These are phyloP conservation scores for Nothoprocta perdicaria DNA, from an alignment of 2,113 vertebrate species.

Conservation along the genomic window DNA sequence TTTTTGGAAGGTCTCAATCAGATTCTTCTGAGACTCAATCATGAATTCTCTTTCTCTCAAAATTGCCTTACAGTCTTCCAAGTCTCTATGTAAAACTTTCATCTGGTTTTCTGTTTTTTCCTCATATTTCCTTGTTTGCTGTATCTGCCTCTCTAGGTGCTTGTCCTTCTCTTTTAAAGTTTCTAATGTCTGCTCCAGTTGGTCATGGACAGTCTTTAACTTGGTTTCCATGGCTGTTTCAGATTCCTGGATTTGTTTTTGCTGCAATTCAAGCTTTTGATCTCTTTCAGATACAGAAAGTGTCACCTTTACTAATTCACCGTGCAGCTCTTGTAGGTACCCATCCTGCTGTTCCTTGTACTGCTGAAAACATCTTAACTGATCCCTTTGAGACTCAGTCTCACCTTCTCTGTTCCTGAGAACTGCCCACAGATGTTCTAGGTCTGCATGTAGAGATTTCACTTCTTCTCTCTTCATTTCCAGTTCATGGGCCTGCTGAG, in stretches of 20 bases:
- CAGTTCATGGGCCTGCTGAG: conserved; percentile 54
- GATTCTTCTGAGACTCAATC: conserved; percentile 56
- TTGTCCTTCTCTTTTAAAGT: conserved; percentile 57
- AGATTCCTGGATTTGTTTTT: conserved; percentile 56
- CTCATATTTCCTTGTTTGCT: conserved; percentile 31
- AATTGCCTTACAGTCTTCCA: conserved; percentile 7
- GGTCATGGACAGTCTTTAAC: conserved; percentile 39
- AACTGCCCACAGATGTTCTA: conserved; percentile 71
- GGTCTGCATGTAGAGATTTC: conserved; percentile 53
- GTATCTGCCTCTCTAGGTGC: conserved; percentile 53
- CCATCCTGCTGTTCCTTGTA: conserved; percentile 57
- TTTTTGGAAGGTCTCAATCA: conserved; percentile 54
- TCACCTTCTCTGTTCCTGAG: conserved; percentile 74
- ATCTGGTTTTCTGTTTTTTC: conserved; percentile 30
- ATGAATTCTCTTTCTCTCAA: conserved; percentile 48
- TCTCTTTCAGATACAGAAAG: conserved; percentile 69
- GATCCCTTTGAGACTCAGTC: conserved; percentile 68
- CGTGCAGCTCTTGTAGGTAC: conserved; percentile 65
- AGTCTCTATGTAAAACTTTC: not conserved
- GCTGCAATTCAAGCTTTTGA: conserved; percentile 57
- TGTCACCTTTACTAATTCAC: conserved; percentile 44
- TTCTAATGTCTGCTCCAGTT: conserved; percentile 61
- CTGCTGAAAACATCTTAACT: conserved; percentile 62
- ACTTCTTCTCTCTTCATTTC: conserved; percentile 42
- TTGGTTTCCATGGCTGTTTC: conserved; percentile 42